Conservation (phyloP, 2,797 vertebrate genomes). For the Decapterus maruadsi region DNA sequence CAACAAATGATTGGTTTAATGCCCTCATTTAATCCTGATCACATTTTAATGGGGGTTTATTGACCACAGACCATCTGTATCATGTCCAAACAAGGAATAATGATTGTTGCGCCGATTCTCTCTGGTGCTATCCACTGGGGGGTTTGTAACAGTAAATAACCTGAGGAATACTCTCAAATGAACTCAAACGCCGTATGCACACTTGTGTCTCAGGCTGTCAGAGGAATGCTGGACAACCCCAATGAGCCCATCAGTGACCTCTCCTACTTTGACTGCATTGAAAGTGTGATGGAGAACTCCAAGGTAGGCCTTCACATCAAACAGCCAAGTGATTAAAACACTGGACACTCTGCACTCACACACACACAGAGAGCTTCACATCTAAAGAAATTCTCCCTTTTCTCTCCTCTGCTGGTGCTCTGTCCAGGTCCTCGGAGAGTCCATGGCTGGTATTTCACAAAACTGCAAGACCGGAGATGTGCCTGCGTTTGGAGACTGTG, state of each 20-base stretch:
- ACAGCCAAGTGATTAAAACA: neutral
- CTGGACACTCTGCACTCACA: neutral
- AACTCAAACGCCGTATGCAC: neutral
- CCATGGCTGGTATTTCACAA: constrained; percentile 99
- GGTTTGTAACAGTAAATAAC: neutral
- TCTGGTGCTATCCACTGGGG: neutral
- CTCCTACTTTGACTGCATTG: constrained; percentile 99
- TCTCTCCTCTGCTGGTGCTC: neutral
- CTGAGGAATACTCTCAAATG: neutral
- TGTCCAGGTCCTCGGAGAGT: constrained; percentile 94
- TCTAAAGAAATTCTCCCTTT: constrained; percentile 12
- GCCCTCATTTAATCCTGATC: neutral
- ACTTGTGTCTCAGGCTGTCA: constrained; percentile 88
- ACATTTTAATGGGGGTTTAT: constrained; percentile 1
- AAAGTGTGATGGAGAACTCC: constrained; percentile 99
- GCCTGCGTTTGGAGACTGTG: constrained; percentile 93
- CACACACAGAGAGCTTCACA: constrained; percentile 10
- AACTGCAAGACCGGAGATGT: constrained; percentile 97
- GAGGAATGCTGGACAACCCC: constrained; percentile 96
- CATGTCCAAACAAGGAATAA: neutral
- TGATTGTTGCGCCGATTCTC: neutral
- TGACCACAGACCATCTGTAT: neutral
- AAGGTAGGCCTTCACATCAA: constrained; percentile 86
- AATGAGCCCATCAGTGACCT: constrained; percentile 97
- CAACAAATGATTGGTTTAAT: neutral